Evolutionary conservation across 1,140 invertebrate genomes (phyloP), one percentile per base, ranked within the genome.

Genomic region (Pomacea maculata): DNA sequence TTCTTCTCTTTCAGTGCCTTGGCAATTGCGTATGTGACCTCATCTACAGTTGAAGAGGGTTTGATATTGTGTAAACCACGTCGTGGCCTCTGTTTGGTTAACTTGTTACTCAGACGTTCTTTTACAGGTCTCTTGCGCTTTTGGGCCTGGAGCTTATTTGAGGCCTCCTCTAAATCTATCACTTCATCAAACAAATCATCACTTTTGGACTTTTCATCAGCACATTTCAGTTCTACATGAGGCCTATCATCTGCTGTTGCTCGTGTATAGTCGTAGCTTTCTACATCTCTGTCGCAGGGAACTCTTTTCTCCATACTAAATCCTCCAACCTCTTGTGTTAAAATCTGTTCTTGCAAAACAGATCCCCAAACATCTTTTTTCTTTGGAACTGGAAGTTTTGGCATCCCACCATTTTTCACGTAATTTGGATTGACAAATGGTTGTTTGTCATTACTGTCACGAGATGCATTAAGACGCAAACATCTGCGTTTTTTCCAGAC

Each of bases 341-440:
- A 65, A 64, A 84, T 85, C 71, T 88, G 87, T 78, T 87, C 86
- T 64, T 83, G 82, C 3, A 88, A 70, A 34, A 88, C 85, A 70
- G 85, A 84, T 21, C 87, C 83, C 87, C 87, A 88, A 21, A 88
- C 74, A 72, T 86, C 85, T 67, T 87, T 87, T 61, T 67, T 80
- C 75, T 84, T 86, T 45, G 82, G 85, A 1, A 34, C 57, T 12
- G 77, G 77, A 45, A 78, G 10, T 12, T 45, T 67, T 7, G 77
- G 77, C 11, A 19, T 57, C 25, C 77, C 52, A 8, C 77, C 77
- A 71, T 78, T 70, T 25, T 78, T 78, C 9, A 70, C 65, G 34
- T 70, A 78, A 52, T 78, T 78, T 34, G 77, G 77, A 29, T 78
- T 78, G 10, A 78, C 52, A 29, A 78, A 78, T 45, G 57, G 63